Evolutionary conservation across 2,888 invertebrate species (phyloP).

Genomic region (Tipula unca): DNA sequence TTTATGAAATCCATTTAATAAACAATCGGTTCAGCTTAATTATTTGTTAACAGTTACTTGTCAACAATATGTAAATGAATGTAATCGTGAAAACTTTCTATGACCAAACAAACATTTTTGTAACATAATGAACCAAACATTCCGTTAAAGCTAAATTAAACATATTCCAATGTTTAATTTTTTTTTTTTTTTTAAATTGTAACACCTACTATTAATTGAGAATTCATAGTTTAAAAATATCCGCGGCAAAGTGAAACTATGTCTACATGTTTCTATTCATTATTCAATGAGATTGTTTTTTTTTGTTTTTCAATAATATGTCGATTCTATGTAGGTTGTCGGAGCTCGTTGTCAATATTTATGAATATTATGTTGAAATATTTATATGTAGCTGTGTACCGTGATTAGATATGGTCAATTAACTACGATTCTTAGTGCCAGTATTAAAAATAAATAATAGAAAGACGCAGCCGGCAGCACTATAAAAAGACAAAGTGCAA

Average conservation of each 20-base stretch:
- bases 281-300: background rate
- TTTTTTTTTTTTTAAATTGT: background rate
- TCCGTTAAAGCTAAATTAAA: background rate
- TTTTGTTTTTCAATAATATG: background rate
- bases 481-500: background rate
- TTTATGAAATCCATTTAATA: background rate
- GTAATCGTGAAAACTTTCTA: background rate
- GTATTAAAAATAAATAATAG: background rate
- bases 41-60: background rate
- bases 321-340: slow-evolving; percentile 8
- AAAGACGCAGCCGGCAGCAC: background rate
- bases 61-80: background rate
- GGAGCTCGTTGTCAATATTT: background rate
- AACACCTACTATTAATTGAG: background rate
- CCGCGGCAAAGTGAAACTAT: background rate
- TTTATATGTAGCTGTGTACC: background rate
- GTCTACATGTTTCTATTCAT: background rate
- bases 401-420: background rate
- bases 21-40: background rate
- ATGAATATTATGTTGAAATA: background rate
- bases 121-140: background rate
- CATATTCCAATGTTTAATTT: background rate
- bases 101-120: background rate
- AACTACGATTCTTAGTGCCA: background rate
- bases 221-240: background rate